Evolutionary conservation across 2,797 vertebrate species (phyloP).

Genomic region (Platalea minor): DNA sequence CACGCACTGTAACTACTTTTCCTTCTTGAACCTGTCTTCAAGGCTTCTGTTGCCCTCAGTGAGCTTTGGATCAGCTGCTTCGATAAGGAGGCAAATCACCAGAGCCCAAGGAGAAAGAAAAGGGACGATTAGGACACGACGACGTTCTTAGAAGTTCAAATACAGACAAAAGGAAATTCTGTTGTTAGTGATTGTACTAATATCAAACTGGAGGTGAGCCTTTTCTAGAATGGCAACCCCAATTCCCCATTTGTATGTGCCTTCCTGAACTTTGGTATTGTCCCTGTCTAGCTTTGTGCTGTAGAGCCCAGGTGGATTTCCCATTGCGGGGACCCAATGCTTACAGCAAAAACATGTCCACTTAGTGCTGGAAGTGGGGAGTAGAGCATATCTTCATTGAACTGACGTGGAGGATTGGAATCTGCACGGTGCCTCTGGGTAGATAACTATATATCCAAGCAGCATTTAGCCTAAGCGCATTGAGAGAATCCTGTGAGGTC

Average conservation of each 20-base stretch:
- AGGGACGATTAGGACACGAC: neutral
- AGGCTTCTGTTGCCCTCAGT: neutral
- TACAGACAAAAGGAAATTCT: neutral
- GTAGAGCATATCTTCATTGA: neutral
- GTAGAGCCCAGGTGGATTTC: neutral
- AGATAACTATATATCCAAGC: neutral
- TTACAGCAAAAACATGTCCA: neutral
- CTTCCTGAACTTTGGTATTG: neutral
- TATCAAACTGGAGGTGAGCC: neutral
- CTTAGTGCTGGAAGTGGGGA: neutral
- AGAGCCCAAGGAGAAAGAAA: neutral
- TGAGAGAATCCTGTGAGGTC: neutral
- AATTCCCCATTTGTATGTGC: neutral
- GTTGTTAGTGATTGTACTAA: neutral
- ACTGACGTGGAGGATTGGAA: neutral
- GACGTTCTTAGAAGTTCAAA: neutral
- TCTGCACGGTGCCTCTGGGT: neutral
- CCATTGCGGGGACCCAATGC: fast-evolving
- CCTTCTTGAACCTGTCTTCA: neutral
- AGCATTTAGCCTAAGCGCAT: neutral
- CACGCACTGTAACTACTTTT: neutral
- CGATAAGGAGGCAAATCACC: neutral
- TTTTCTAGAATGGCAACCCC: neutral
- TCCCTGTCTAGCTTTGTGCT: neutral
- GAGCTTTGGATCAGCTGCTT: neutral